phyloP scores from a whole-genome alignment of 2,797 vertebrate genomes.

The Acanthornis magna region DNA sequence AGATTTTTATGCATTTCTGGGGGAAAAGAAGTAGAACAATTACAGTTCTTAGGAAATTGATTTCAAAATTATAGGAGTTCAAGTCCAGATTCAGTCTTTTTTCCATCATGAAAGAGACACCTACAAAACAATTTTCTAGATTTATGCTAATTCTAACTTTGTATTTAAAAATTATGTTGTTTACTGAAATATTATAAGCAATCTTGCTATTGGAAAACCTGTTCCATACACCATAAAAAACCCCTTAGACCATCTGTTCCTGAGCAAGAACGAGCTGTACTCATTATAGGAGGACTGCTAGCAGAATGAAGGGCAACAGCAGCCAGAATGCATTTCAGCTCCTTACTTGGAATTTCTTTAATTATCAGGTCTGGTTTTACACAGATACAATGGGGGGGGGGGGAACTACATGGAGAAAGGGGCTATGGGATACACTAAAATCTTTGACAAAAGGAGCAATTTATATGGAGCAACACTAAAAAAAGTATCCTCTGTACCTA shows the following conservation, averaged over 20 bases:
- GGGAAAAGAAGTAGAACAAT: background rate
- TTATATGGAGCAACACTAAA: background rate
- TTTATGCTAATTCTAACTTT: background rate
- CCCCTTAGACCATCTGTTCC: background rate
- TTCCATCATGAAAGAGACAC: background rate
- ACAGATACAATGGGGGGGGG: background rate
- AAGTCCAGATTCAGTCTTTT: background rate
- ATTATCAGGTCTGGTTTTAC: background rate
- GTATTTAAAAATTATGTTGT: background rate
- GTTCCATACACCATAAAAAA: background rate
- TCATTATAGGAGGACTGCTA: background rate
- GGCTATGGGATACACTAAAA: background rate
- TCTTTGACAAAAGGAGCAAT: background rate
- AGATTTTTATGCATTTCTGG: background rate
- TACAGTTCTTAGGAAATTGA: background rate
- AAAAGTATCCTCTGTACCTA: background rate
- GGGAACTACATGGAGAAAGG: background rate
- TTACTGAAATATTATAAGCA: conserved; percentile 9
- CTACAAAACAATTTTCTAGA: background rate
- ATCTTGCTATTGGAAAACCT: background rate
- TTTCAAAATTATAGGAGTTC: background rate
- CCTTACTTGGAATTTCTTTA: background rate
- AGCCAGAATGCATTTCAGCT: background rate
- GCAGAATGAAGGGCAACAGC: background rate
- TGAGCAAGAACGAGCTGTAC: background rate